Conservation (phyloP, 2,797 vertebrate species). For the Petrocephalus sullivani region DNA sequence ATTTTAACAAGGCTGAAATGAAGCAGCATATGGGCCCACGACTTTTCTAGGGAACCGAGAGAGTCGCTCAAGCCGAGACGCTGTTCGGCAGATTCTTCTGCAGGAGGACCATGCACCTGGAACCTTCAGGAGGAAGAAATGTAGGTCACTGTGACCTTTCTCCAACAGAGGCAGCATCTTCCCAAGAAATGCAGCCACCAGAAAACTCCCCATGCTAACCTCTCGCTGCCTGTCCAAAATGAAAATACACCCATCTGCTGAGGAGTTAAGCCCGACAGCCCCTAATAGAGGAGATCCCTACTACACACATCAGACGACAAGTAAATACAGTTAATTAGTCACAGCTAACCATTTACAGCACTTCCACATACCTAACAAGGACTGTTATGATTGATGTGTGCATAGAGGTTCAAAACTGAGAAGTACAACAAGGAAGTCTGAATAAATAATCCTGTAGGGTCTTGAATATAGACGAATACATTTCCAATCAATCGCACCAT, state of each 20-base stretch:
- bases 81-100: not conserved
- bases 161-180: constrained; percentile 29
- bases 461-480: not conserved
- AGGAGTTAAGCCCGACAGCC: not conserved
- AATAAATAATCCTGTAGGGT: not conserved
- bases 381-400: not conserved
- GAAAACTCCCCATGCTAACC: constrained; percentile 30
- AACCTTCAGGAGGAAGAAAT: constrained; percentile 23
- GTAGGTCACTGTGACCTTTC: constrained; percentile 46
- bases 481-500: not conserved
- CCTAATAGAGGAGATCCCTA: not conserved
- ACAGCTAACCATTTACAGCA: not conserved
- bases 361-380: not conserved
- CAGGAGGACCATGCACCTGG: not conserved
- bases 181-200: constrained; percentile 8
- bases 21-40: not conserved
- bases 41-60: not conserved
- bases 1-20: constrained; percentile 13
- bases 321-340: not conserved
- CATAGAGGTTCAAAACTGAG: not conserved
- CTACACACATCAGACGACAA: not conserved
- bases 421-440: not conserved
- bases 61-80: not conserved
- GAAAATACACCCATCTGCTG: not conserved
- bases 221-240: not conserved